phyloP scores from a whole-genome alignment of 1,140 invertebrate species.

The Pseudomyrmex pallidus region DNA sequence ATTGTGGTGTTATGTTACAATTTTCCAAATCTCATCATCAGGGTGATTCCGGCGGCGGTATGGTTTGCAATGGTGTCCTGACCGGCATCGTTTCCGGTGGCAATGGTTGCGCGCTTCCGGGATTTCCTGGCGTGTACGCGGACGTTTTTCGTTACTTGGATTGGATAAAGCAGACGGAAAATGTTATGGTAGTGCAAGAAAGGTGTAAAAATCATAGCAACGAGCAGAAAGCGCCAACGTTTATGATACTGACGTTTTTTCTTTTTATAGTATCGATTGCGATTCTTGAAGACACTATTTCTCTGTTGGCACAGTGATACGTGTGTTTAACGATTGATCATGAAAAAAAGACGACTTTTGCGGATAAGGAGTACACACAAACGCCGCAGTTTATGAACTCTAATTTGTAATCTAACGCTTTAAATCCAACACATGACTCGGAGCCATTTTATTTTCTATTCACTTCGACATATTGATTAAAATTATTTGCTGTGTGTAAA shows the following conservation, averaged over 20 bases:
- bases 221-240: not conserved
- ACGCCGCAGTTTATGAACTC: not conserved
- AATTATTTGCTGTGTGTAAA: no score
- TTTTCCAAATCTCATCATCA: conserved; percentile 64
- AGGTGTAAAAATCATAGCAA: not conserved
- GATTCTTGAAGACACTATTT: not conserved
- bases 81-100: conserved; percentile 87
- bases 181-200: not conserved
- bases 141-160: conserved; percentile 83
- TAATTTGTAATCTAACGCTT: no score
- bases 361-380: not conserved
- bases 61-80: conserved; percentile 82
- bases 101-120: conserved; percentile 85
- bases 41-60: conserved; percentile 86
- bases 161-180: conserved; percentile 80
- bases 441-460: no score
- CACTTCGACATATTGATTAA: no score
- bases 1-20: not conserved
- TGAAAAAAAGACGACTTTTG: not conserved
- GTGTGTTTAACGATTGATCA: not conserved
- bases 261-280: not conserved
- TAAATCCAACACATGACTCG: no score
- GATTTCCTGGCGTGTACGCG: conserved; percentile 85
- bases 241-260: not conserved
- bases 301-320: conserved; percentile 21